Percentiles rank a stretch among this genome's conserved stretches.
phyloP scores from a whole-genome alignment of 2,797 vertebrate genomes.

The Poecilia gillii region DNA sequence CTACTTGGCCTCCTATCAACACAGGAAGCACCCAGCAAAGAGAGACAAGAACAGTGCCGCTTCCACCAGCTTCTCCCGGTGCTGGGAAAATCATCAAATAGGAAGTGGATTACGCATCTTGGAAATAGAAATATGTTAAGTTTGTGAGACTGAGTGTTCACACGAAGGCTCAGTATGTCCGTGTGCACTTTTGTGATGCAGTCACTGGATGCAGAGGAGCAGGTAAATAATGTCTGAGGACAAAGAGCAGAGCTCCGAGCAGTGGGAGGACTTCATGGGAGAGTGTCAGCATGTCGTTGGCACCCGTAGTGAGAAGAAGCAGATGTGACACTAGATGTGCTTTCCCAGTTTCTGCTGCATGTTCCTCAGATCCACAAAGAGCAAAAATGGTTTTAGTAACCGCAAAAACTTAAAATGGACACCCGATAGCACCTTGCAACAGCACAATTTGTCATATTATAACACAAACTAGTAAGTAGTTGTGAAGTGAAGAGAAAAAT shows the following conservation, averaged over 20 bases:
- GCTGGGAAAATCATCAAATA: slow-evolving; percentile 43
- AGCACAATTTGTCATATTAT: neutral
- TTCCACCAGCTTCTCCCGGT: slow-evolving; percentile 54
- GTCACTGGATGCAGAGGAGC: slow-evolving; percentile 13
- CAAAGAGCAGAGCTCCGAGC: slow-evolving; percentile 34
- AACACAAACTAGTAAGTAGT: neutral
- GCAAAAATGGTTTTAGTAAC: slow-evolving; percentile 18
- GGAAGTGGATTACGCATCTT: slow-evolving; percentile 53
- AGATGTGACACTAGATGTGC: slow-evolving; percentile 46
- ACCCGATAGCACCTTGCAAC: slow-evolving; percentile 13
- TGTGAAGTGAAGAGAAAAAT: neutral
- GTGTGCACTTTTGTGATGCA: neutral
- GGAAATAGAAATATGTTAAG: slow-evolving; percentile 29
- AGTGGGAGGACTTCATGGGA: slow-evolving; percentile 36
- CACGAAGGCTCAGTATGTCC: slow-evolving; percentile 20
- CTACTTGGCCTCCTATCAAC: slow-evolving; percentile 63
- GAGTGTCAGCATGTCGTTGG: slow-evolving; percentile 45
- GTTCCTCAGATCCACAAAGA: slow-evolving; percentile 36
- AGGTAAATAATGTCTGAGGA: slow-evolving; percentile 36
- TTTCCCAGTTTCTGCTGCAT: slow-evolving; percentile 37
- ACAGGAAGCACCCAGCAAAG: slow-evolving; percentile 75
- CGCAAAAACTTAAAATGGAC: slow-evolving; percentile 24
- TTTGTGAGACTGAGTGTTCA: slow-evolving; percentile 30
- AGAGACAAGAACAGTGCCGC: slow-evolving; percentile 61
- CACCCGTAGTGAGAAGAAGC: slow-evolving; percentile 56